A percentile compares a stretch with the other conserved stretches of the same genome.
Evolutionary conservation across 2,113 vertebrate genomes (phyloP).

Genomic region (Marcusenius ussheri): DNA sequence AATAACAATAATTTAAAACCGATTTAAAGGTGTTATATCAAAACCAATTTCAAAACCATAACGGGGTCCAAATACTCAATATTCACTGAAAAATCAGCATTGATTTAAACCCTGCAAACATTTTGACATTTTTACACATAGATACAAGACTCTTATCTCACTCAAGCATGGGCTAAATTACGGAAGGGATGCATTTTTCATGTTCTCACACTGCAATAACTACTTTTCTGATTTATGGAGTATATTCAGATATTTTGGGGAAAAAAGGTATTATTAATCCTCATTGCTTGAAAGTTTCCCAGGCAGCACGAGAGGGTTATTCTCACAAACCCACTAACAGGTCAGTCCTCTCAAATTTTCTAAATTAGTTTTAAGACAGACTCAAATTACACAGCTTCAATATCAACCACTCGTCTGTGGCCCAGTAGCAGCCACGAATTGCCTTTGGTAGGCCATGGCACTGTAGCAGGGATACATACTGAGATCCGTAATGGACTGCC

Average conservation of each 20-base stretch:
- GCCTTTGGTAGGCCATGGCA: too few species aligned
- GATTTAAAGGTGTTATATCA: background rate
- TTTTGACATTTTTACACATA: background rate
- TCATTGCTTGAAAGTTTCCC: too few species aligned
- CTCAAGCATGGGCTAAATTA: background rate
- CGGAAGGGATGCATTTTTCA: background rate
- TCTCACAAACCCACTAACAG: too few species aligned
- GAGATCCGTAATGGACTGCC: background rate
- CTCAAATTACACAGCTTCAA: background rate
- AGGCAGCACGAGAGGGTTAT: too few species aligned
- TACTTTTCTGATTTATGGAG: background rate
- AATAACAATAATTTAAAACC: background rate
- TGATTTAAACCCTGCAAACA: background rate
- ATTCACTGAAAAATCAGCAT: background rate
- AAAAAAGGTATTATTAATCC: too few species aligned
- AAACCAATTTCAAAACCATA: background rate
- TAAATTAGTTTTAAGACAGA: background rate
- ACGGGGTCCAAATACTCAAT: background rate
- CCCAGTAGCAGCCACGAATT: too few species aligned
- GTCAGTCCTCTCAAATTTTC: background rate
- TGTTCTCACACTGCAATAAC: background rate
- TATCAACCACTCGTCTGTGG: background rate
- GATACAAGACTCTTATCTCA: background rate
- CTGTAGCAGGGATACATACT: background rate
- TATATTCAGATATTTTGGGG: too few species aligned